Evolutionary conservation across 2,113 vertebrate genomes (phyloP).

Genomic region (Montifringilla adamsi): DNA sequence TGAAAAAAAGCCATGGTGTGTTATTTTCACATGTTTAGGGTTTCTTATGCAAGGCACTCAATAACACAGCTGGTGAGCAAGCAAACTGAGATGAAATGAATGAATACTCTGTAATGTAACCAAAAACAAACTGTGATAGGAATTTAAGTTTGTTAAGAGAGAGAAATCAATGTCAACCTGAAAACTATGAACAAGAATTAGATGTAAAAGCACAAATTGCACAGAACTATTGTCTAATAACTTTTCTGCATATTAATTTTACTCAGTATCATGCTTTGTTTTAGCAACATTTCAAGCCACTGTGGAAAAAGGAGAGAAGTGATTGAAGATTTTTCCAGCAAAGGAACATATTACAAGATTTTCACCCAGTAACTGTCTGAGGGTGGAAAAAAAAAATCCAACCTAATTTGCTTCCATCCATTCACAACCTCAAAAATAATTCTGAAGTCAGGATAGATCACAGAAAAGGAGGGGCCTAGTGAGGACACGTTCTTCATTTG

Average conservation of each 20-base stretch:
- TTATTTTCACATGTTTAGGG: constrained; percentile 28
- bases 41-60: background rate
- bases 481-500: background rate
- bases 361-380: background rate
- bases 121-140: background rate
- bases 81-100: background rate
- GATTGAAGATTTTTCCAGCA: background rate
- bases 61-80: background rate
- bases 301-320: background rate
- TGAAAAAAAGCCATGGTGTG: background rate
- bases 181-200: background rate
- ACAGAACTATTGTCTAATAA: background rate
- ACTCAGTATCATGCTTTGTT: background rate
- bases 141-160: background rate
- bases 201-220: background rate
- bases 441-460: background rate
- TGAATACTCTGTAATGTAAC: background rate
- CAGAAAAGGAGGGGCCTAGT: background rate
- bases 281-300: background rate
- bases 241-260: background rate
- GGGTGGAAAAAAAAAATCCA: rapidly evolving
- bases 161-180: background rate
- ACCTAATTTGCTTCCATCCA: background rate
- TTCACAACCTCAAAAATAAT: background rate
- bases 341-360: background rate